phyloP scores from a whole-genome alignment of 2,113 vertebrate genomes.

The Protobothrops mucrosquamatus region DNA sequence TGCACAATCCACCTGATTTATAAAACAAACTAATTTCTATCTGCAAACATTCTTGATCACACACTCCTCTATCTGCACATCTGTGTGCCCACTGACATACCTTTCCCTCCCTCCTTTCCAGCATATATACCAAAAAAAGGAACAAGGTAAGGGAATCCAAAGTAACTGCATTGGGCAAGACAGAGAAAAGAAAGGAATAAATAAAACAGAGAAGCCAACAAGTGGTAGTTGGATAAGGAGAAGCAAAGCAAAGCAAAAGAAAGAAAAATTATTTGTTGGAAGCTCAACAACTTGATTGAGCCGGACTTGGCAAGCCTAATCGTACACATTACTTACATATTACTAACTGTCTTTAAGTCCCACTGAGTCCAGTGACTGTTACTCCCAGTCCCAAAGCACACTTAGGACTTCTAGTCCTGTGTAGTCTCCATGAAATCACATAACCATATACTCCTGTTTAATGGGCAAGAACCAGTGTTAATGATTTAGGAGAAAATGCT shows the following conservation, averaged over 20 bases:
- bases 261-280: not conserved
- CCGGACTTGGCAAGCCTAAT: not conserved
- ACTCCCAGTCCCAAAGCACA: not conserved
- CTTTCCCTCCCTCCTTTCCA: not conserved
- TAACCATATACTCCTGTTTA: not conserved
- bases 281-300: not conserved
- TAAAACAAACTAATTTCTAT: not conserved
- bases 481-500: not conserved
- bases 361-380: not conserved
- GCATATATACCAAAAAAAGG: not conserved
- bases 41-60: not conserved
- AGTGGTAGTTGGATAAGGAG: not conserved
- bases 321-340: not conserved
- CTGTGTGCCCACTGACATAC: not conserved
- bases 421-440: not conserved
- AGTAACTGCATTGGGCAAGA: not conserved
- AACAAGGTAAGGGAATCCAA: not conserved
- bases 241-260: not conserved
- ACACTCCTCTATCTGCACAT: not conserved
- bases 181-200: not conserved
- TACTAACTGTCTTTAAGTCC: not conserved
- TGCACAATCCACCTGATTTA: not conserved
- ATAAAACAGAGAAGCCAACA: not conserved
- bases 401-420: not conserved
- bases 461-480: not conserved